Evolutionary conservation across 2,113 vertebrate genomes (phyloP).

Genomic region (Leptobrachium ailaonicum): DNA sequence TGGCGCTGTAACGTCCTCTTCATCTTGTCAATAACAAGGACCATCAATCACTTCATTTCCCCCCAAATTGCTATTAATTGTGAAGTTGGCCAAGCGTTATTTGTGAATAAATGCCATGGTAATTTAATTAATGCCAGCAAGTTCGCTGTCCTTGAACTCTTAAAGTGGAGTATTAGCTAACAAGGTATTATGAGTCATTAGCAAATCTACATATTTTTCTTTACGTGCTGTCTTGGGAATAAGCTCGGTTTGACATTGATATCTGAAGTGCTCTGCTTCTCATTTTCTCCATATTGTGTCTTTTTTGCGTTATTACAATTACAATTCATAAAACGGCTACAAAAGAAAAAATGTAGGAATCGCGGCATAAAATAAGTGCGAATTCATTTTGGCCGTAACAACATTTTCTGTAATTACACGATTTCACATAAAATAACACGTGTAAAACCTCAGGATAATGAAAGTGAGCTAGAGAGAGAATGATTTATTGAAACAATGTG

Average conservation of each 20-base stretch:
- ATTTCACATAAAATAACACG: too few species aligned
- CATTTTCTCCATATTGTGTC: too few species aligned
- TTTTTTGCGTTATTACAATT: too few species aligned
- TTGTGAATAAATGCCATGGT: slow-evolving; percentile 26
- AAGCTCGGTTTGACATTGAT: not conserved
- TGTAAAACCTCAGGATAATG: too few species aligned
- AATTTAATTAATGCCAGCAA: slow-evolving; percentile 34
- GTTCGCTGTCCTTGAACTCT: slow-evolving; percentile 31
- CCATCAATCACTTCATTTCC: not conserved
- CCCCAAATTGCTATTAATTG: slow-evolving; percentile 33
- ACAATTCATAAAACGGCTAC: too few species aligned
- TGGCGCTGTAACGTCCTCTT: slow-evolving; percentile 1
- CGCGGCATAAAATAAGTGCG: too few species aligned
- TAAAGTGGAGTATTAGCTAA: slow-evolving; percentile 22
- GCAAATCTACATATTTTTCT: slow-evolving; percentile 2
- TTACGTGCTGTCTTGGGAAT: not conserved
- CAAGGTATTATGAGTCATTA: slow-evolving; percentile 26
- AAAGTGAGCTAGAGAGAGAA: too few species aligned
- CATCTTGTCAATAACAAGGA: slow-evolving; percentile 10
- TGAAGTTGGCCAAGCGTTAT: slow-evolving; percentile 29
- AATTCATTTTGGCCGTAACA: too few species aligned
- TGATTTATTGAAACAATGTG: too few species aligned
- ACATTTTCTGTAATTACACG: too few species aligned
- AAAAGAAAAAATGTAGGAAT: too few species aligned
- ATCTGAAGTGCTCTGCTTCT: not conserved